These are phyloP conservation scores for Salvelinus fontinalis DNA, from an alignment of 2,113 vertebrate species.

Conservation along the genomic window DNA sequence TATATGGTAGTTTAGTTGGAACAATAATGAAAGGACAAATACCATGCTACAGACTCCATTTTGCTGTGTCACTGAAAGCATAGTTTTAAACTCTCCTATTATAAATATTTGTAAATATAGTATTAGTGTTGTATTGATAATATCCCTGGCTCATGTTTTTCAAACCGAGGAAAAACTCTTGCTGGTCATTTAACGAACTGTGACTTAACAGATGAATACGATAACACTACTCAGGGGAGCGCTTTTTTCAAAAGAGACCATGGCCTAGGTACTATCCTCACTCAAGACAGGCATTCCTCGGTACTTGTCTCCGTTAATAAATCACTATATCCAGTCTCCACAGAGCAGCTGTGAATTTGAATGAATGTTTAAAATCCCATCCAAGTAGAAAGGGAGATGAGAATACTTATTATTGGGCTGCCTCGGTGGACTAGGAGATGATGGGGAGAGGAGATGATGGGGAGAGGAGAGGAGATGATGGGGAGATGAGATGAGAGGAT, in stretches of 20 bases:
- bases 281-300: slow-evolving; percentile 15
- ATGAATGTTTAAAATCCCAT: slow-evolving; percentile 41
- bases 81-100: background rate
- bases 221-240: background rate
- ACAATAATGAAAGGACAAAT: background rate
- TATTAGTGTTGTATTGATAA: no score
- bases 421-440: background rate
- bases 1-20: background rate
- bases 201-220: background rate
- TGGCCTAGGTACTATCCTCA: no score
- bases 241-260: background rate
- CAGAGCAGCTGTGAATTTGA: slow-evolving; percentile 33
- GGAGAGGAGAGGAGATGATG: no score
- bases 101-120: no score
- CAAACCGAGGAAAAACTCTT: background rate
- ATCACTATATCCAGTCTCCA: slow-evolving; percentile 29
- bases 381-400: slow-evolving; percentile 29
- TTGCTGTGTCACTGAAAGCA: background rate
- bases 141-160: background rate
- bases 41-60: background rate
- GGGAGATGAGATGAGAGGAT: background rate
- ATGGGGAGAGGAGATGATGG: no score
- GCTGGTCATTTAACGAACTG: background rate
- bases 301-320: slow-evolving; percentile 29
- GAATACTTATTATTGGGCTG: slow-evolving; percentile 26